Evolutionary conservation across 2,113 vertebrate genomes (phyloP).

Genomic region (Otocyon megalotis): DNA sequence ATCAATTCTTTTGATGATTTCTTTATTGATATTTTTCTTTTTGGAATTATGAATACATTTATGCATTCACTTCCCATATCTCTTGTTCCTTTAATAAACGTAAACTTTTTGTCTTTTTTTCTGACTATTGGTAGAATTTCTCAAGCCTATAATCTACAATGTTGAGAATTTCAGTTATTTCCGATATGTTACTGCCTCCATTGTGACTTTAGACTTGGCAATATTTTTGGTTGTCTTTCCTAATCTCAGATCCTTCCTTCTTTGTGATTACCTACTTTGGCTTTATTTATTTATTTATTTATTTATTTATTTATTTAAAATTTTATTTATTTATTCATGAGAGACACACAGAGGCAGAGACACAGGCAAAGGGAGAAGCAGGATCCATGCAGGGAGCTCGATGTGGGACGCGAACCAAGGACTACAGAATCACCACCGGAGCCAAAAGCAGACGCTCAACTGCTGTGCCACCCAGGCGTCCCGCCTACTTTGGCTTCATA

Average conservation of each 20-base stretch:
- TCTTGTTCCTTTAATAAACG: not conserved
- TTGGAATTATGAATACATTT: not conserved
- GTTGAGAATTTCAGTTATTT: not conserved
- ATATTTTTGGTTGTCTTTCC: not conserved
- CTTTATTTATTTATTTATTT: not conserved
- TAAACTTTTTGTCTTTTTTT: not conserved
- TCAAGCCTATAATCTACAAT: not conserved
- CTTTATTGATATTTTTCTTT: constrained; percentile 10
- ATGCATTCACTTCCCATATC: not conserved
- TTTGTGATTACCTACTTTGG: not conserved
- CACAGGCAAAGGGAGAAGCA: too few relatives aligned
- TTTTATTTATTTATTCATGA: too few relatives aligned
- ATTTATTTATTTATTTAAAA: too few relatives aligned
- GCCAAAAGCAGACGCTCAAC: too few relatives aligned
- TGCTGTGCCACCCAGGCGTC: too few relatives aligned
- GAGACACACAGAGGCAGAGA: too few relatives aligned
- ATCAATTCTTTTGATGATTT: not conserved
- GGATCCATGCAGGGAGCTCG: too few relatives aligned
- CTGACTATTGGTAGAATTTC: not conserved
- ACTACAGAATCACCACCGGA: too few relatives aligned
- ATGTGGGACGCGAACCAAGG: too few relatives aligned
- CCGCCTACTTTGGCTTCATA: not conserved
- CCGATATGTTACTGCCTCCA: not conserved
- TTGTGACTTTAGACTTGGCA: not conserved
- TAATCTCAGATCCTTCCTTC: not conserved